phyloP scores from a whole-genome alignment of 2,888 invertebrate species.

The Cinara cedri region DNA sequence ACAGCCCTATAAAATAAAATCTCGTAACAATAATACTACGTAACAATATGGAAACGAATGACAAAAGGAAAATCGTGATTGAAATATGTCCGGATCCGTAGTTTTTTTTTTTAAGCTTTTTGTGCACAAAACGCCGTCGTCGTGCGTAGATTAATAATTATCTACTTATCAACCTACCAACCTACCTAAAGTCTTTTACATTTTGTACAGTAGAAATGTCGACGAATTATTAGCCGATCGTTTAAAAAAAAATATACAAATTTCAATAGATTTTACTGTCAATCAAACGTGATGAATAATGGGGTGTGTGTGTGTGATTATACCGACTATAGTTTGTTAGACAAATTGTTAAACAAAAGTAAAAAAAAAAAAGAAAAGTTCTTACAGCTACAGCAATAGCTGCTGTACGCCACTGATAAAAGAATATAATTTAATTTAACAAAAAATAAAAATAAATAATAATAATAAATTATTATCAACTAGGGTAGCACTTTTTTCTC shows the following conservation, averaged over 20 bases:
- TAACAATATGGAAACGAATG: not conserved
- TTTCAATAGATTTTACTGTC: too few species aligned
- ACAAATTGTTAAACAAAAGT: not conserved
- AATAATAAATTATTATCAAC: not conserved
- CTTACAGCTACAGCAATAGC: not conserved
- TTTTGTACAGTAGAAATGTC: not conserved
- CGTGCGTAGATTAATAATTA: conserved; percentile 45
- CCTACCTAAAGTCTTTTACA: not conserved
- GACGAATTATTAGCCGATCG: not conserved
- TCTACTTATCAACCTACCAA: too few species aligned
- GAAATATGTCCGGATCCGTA: conserved; percentile 3
- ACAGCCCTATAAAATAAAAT: not conserved
- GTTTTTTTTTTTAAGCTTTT: not conserved
- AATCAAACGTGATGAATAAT: too few species aligned
- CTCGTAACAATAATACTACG: not conserved
- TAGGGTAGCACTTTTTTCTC: not conserved
- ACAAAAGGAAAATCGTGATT: conserved; percentile 53
- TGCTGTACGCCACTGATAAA: conserved; percentile 38
- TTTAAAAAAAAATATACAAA: not conserved
- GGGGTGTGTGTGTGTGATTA: not conserved
- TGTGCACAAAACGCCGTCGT: not conserved
- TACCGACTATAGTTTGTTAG: not conserved
- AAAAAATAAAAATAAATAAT: conserved; percentile 22
- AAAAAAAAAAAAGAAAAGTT: not conserved
- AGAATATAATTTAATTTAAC: conserved; percentile 12